These are phyloP conservation scores for Eira barbara DNA, from an alignment of 2,113 vertebrate species.

Conservation along the genomic window DNA sequence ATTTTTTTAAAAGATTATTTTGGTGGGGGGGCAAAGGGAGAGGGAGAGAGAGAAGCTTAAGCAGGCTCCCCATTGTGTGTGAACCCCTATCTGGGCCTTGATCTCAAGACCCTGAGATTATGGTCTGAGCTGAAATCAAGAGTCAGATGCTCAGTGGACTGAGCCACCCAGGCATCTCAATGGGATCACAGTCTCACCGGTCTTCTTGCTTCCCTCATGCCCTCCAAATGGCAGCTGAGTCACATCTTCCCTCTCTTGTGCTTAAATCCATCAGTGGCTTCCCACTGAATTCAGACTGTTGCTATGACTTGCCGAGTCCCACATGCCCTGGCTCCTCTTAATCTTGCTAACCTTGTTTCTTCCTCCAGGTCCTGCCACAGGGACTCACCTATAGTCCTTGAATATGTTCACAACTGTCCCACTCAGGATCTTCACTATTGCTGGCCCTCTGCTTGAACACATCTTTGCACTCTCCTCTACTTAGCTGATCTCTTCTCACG, in stretches of 20 bases:
- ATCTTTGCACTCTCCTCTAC: background rate
- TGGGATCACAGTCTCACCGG: accelerated
- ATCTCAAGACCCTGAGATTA: background rate
- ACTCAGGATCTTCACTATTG: background rate
- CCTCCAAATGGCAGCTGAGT: background rate
- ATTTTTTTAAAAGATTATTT: background rate
- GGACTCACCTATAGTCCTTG: background rate
- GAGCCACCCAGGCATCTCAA: background rate
- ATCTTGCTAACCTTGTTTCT: background rate
- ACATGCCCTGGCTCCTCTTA: background rate
- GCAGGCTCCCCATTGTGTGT: background rate
- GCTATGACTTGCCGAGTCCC: accelerated
- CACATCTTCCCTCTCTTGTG: background rate
- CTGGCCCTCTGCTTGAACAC: background rate
- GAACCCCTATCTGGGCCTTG: background rate
- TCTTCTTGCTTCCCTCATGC: background rate
- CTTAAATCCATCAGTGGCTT: background rate
- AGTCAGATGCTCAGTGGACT: background rate
- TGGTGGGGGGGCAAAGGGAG: background rate
- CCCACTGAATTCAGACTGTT: background rate
- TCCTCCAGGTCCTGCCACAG: background rate
- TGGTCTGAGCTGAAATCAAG: background rate
- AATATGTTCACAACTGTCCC: background rate
- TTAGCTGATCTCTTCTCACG: background rate
- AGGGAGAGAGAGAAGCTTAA: background rate